These are phyloP conservation scores for Loriculus beryllinus DNA, from an alignment of 2,797 vertebrate genomes.

Conservation along the genomic window DNA sequence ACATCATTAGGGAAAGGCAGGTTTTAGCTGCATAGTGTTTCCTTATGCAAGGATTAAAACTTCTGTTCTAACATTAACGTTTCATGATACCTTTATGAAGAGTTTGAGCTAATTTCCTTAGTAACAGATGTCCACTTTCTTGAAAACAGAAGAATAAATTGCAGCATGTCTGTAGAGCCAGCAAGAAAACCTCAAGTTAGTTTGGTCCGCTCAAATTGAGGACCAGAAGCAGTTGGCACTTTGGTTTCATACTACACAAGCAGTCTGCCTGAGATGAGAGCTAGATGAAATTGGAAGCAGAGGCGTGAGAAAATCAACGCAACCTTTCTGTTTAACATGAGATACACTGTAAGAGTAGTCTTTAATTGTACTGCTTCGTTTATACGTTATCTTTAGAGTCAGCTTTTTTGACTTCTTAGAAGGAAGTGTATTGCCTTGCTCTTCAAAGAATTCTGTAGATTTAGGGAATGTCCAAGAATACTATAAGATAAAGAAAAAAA, in stretches of 20 bases:
- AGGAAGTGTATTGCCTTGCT: background rate
- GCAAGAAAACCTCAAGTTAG: background rate
- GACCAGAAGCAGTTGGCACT: background rate
- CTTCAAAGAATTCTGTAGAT: background rate
- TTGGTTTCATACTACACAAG: background rate
- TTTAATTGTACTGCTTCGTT: background rate
- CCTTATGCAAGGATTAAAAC: background rate
- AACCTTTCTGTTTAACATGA: background rate
- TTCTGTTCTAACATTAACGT: background rate
- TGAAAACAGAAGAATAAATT: background rate
- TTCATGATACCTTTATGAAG: background rate
- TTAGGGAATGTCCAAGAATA: background rate
- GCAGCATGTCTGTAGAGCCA: background rate
- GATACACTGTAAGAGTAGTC: background rate
- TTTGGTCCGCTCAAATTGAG: background rate
- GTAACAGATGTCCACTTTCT: background rate
- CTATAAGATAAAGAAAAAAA: constrained; percentile 23
- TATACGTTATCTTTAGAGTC: background rate
- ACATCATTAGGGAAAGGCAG: background rate
- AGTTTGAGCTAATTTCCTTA: background rate
- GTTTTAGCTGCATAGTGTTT: background rate
- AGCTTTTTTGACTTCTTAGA: background rate
- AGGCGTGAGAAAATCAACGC: background rate
- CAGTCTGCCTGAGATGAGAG: background rate
- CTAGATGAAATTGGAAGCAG: background rate